These are phyloP conservation scores for Hydropsyche betteni DNA, from an alignment of 2,888 invertebrate species.

Conservation along the genomic window DNA sequence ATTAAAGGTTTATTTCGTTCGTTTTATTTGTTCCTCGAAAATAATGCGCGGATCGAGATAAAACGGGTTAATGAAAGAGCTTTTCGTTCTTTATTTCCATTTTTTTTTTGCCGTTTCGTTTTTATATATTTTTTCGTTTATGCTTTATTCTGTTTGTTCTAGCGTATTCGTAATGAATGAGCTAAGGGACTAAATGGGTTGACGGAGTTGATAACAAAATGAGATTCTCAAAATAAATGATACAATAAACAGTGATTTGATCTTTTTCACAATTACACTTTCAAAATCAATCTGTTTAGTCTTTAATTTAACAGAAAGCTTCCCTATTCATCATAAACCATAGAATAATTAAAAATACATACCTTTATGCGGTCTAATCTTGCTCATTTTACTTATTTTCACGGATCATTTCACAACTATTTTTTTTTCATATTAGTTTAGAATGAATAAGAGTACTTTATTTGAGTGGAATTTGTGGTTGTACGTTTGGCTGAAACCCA, in stretches of 20 bases:
- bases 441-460: neutral
- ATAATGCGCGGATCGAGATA: constrained; percentile 19
- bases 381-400: too few relatives aligned
- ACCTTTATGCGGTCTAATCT: too few relatives aligned
- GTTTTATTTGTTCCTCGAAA: constrained; percentile 24
- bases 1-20: constrained; percentile 13
- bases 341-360: too few relatives aligned
- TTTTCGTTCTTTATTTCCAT: constrained; percentile 29
- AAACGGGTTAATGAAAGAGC: constrained; percentile 32
- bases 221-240: constrained; percentile 4
- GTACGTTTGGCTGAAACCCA: constrained; percentile 45
- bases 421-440: constrained; percentile 9
- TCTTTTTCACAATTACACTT: too few relatives aligned
- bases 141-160: constrained; percentile 29
- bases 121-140: constrained; percentile 19
- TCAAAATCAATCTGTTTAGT: too few relatives aligned
- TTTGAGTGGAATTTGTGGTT: constrained; percentile 24
- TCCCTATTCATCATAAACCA: too few relatives aligned
- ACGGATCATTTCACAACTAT: too few relatives aligned
- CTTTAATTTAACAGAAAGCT: too few relatives aligned
- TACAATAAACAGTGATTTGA: too few relatives aligned
- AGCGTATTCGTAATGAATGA: constrained; percentile 17
- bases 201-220: neutral
- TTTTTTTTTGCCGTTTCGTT: neutral
- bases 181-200: neutral